A percentile compares a stretch with the other conserved stretches of the same genome.
phyloP scores from a whole-genome alignment of 2,888 invertebrate species.

The Cheilosia scutellata region DNA sequence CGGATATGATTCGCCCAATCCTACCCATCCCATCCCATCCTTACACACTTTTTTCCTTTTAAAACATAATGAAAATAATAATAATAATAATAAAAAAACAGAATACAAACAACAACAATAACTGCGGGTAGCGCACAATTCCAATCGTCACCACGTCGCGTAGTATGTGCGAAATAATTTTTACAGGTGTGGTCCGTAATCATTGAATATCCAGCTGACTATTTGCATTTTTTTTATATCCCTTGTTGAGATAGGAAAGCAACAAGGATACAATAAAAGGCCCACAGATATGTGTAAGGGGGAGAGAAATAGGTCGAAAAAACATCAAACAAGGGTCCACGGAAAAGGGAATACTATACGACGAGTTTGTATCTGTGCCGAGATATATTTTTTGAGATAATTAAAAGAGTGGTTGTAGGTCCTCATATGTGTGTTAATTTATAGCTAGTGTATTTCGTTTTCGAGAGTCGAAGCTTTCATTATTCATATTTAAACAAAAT shows the following conservation, averaged over 20 bases:
- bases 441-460: conserved; percentile 28
- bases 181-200: conserved; percentile 64
- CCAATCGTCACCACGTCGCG: conserved; percentile 38
- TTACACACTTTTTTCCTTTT: not conserved
- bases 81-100: not conserved
- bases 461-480: conserved; percentile 29
- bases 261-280: conserved; percentile 19
- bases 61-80: conserved; percentile 38
- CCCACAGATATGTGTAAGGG: conserved; percentile 40
- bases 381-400: conserved; percentile 45
- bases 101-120: not conserved
- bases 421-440: conserved; percentile 49
- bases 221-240: conserved; percentile 11
- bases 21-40: not conserved
- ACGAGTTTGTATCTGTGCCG: not conserved
- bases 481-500: conserved; percentile 70
- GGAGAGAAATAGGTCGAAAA: conserved; percentile 11
- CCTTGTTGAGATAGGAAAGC: not conserved
- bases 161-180: conserved; percentile 45
- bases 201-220: conserved; percentile 44
- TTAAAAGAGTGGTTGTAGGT: conserved; percentile 61
- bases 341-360: not conserved
- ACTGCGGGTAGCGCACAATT: conserved; percentile 24
- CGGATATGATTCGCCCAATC: not conserved
- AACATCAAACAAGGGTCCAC: not conserved